Evolutionary conservation across 1,140 invertebrate species (phyloP).

Genomic region (Grapholita molesta): DNA sequence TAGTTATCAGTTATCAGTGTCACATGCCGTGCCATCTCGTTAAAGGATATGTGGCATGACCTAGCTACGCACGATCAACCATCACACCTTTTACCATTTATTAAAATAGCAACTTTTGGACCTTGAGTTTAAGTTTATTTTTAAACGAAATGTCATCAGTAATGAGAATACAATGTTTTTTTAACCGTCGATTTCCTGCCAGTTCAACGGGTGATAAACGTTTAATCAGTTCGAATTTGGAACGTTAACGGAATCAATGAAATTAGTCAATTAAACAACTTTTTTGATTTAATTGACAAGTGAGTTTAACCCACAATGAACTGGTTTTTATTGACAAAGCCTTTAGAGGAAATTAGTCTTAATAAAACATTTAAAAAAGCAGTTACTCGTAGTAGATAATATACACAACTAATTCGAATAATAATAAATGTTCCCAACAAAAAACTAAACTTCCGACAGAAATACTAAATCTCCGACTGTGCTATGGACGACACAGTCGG

Average conservation of each 20-base stretch:
- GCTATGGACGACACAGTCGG: too few relatives aligned
- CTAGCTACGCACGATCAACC: too few relatives aligned
- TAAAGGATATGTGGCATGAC: background rate
- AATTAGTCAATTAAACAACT: constrained; percentile 16
- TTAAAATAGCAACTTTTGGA: background rate
- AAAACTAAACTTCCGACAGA: too few relatives aligned
- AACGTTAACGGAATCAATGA: background rate
- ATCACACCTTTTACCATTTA: background rate
- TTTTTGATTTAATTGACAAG: constrained; percentile 1
- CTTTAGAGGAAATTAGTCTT: too few relatives aligned
- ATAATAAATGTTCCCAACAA: too few relatives aligned
- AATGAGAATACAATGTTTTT: background rate
- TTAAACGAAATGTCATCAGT: background rate
- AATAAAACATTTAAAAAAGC: too few relatives aligned
- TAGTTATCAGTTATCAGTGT: background rate
- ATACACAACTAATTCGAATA: too few relatives aligned
- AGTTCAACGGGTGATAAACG: background rate
- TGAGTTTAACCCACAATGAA: background rate
- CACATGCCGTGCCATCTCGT: background rate
- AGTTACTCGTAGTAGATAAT: too few relatives aligned
- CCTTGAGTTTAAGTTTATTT: background rate
- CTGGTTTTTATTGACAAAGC: too few relatives aligned
- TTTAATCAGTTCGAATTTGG: constrained; percentile 8
- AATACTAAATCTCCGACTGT: too few relatives aligned
- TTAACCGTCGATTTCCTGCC: background rate